Conservation (phyloP, 2,797 vertebrate species). For the Taeniopygia guttata region DNA sequence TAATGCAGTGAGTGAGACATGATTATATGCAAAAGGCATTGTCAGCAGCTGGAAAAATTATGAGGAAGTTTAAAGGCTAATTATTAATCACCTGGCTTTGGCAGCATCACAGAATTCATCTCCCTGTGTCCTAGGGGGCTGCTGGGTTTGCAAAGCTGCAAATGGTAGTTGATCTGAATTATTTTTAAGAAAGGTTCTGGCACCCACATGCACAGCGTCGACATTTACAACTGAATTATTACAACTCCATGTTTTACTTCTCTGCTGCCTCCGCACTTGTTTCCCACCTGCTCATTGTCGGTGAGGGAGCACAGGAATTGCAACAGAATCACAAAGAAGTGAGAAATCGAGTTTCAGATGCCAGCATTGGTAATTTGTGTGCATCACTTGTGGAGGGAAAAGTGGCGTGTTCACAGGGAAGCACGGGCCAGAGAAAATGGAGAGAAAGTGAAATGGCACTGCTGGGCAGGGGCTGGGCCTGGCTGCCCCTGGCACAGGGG, state of each 20-base stretch:
- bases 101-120: conserved; percentile 1
- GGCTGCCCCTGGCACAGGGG: rapidly evolving
- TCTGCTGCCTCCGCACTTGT: background rate
- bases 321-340: background rate
- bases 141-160: background rate
- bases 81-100: conserved; percentile 54
- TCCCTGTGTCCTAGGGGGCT: conserved; percentile 3
- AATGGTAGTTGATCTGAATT: background rate
- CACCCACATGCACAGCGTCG: background rate
- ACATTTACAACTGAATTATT: background rate
- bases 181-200: background rate
- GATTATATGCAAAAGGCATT: conserved; percentile 39
- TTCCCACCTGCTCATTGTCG: conserved; percentile 7
- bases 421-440: background rate
- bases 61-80: conserved; percentile 34
- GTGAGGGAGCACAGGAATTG: background rate
- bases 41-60: conserved; percentile 53
- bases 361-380: background rate
- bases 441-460: rapidly evolving
- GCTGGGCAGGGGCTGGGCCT: rapidly evolving
- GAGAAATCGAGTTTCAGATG: background rate
- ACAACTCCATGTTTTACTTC: background rate
- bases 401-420: background rate
- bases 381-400: background rate
- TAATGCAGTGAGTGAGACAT: conserved; percentile 10